Conservation (phyloP, 1,140 invertebrate species). For the Harlomillsia oculata region DNA sequence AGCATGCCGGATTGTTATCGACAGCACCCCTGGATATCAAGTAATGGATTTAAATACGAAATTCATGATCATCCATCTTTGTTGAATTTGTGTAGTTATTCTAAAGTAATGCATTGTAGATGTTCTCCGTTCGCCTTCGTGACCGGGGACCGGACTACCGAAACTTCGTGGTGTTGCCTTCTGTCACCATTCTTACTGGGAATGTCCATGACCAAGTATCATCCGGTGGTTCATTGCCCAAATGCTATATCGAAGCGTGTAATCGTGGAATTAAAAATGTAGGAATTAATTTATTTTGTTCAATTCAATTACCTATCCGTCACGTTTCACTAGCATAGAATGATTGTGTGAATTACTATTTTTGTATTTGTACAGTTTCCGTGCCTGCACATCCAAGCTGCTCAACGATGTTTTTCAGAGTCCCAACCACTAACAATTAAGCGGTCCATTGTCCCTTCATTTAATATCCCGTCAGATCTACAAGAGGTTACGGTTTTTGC, state of each 20-base stretch:
- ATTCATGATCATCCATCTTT: too few relatives aligned
- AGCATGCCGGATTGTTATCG: constrained; percentile 59
- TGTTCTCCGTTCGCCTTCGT: constrained; percentile 53
- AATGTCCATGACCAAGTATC: neutral
- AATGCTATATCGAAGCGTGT: constrained; percentile 25
- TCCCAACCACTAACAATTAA: constrained; percentile 55
- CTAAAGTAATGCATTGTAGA: neutral
- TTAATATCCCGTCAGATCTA: constrained; percentile 54
- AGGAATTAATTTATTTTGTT: constrained; percentile 7
- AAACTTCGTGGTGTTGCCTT: constrained; percentile 63
- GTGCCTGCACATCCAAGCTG: constrained; percentile 61
- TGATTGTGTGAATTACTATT: too few relatives aligned
- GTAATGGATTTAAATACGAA: too few relatives aligned
- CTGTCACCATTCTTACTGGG: constrained; percentile 39
- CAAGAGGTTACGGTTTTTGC: constrained; percentile 51
- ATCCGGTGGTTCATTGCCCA: neutral
- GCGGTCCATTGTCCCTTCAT: constrained; percentile 53
- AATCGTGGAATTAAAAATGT: constrained; percentile 1
- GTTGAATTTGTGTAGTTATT: neutral
- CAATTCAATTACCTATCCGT: too few relatives aligned
- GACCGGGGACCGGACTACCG: constrained; percentile 60
- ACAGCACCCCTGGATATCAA: too few relatives aligned
- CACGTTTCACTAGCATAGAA: too few relatives aligned
- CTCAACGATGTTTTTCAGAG: constrained; percentile 54
- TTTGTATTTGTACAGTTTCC: too few relatives aligned